phyloP scores from a whole-genome alignment of 2,888 invertebrate species.

The Anorthoa munda region DNA sequence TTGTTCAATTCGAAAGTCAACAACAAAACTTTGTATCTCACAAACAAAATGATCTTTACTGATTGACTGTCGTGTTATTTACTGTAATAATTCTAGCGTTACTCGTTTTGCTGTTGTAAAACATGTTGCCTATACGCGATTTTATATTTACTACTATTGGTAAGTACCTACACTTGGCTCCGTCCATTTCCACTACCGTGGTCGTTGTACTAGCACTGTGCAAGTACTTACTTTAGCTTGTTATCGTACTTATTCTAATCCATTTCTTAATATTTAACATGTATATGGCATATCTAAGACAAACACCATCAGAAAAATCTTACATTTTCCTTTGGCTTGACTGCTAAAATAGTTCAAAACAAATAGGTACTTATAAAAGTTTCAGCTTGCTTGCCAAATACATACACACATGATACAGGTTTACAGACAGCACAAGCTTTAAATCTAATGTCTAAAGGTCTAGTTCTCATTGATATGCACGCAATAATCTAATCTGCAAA shows the following conservation, averaged over 20 bases:
- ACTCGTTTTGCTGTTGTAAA: not conserved
- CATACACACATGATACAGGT: too few relatives aligned
- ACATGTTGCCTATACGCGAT: conserved; percentile 51
- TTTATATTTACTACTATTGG: conserved; percentile 59
- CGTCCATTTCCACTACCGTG: not conserved
- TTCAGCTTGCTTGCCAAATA: too few relatives aligned
- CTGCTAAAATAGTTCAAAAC: not conserved
- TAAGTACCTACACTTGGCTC: conserved; percentile 19
- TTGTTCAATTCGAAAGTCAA: conserved; percentile 5
- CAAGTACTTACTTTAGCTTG: too few relatives aligned
- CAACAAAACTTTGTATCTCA: conserved; percentile 1
- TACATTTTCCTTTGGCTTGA: not conserved
- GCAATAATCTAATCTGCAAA: too few relatives aligned
- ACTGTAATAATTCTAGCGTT: not conserved
- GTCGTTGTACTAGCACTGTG: too few relatives aligned
- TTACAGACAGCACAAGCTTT: too few relatives aligned
- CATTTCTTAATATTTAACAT: too few relatives aligned
- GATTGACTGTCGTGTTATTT: conserved; percentile 7
- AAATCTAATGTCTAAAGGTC: too few relatives aligned
- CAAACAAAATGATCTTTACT: not conserved
- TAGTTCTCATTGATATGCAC: not conserved
- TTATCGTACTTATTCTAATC: not conserved
- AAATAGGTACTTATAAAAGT: too few relatives aligned
- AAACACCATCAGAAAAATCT: conserved; percentile 5
- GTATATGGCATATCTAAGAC: not conserved